Evolutionary conservation across 2,113 vertebrate genomes (phyloP), one percentile per base, ranked within the genome.

Genomic region (Lanius collurio): DNA sequence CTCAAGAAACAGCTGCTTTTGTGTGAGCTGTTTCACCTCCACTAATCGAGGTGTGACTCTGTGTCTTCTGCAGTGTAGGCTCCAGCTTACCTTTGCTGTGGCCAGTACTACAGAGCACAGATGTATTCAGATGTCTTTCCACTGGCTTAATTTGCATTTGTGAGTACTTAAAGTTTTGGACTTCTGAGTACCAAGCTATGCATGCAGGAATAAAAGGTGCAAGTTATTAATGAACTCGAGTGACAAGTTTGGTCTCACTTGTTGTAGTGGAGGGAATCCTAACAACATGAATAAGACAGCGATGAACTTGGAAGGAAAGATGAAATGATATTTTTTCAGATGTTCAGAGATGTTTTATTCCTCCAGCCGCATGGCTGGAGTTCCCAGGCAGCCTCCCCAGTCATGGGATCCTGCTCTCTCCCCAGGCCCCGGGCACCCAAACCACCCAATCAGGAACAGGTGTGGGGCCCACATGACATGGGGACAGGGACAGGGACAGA

Each of bases 31-130:
- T 50, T 90, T 67, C 3, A 10, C n/a, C 18, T 46, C 50, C 3
- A 0, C 24, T 41, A n/a, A n/a, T 12, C 0, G 2, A 80, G 46
- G 11, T 42, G 33, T 13, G 23, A 42, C 53, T 21, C n/a, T 0
- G 0, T 18, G 33, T 35, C 68, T 88, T 83, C 68, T 76, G 53
- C 35, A 75, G 23, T 2, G 3, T 10, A 4, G 1, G 1, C 5
- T 63, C 9, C 80, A 39, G 19, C 27, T 37, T 84, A 17, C 9
- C 17, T 52, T 46, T 81, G 46, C 83, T 68, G 35, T n/a, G 52
- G 37, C 47, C 33, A 77, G 55, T 18, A 17, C 55, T 68, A 14
- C 4, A 3, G 2, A 47, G 69, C 13, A 5, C 44, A 59, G 39
- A 30, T 37, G 35, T 8, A 67, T 67, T 63, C 76, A 77, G 73